A percentile compares a stretch with the other conserved stretches of the same genome.
phyloP scores from a whole-genome alignment of 1,140 invertebrate genomes.

The Cyrtorhinus lividipennis region DNA sequence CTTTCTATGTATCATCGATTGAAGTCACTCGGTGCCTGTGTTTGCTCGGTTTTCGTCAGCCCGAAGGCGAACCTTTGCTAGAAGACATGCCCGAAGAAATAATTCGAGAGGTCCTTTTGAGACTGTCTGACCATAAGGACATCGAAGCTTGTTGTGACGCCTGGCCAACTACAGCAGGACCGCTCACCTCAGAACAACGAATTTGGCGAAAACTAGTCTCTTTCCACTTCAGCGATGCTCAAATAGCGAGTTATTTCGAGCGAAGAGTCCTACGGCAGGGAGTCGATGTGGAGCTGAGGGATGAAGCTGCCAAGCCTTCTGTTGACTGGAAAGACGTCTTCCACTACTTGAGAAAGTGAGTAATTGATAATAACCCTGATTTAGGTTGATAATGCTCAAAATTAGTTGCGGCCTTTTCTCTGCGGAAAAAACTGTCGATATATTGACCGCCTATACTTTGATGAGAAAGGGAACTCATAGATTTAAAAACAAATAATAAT shows the following conservation, averaged over 20 bases:
- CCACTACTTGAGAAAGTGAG: slow-evolving; percentile 55
- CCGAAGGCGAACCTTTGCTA: slow-evolving; percentile 61
- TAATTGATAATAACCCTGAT: too few relatives aligned
- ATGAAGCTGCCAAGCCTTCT: slow-evolving; percentile 30
- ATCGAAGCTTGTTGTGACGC: slow-evolving; percentile 58
- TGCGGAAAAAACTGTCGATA: too few relatives aligned
- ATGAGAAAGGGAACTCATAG: too few relatives aligned
- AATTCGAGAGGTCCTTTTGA: slow-evolving; percentile 74
- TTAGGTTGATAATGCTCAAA: slow-evolving; percentile 15
- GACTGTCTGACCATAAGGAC: slow-evolving; percentile 83
- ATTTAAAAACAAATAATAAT: too few relatives aligned
- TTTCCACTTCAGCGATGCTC: slow-evolving; percentile 81
- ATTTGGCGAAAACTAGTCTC: slow-evolving; percentile 82
- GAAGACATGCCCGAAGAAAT: slow-evolving; percentile 87
- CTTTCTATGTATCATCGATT: too few relatives aligned
- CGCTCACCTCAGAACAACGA: slow-evolving; percentile 67
- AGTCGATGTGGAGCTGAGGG: background rate
- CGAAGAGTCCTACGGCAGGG: background rate
- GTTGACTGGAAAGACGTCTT: slow-evolving; percentile 57
- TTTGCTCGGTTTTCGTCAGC: slow-evolving; percentile 36
- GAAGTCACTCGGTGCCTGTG: too few relatives aligned
- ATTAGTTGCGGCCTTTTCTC: too few relatives aligned
- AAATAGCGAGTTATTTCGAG: slow-evolving; percentile 49
- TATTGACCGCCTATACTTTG: too few relatives aligned
- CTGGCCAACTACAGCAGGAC: slow-evolving; percentile 52